phyloP scores from a whole-genome alignment of 2,888 invertebrate genomes.

The Dasysyrphus tricinctus region DNA sequence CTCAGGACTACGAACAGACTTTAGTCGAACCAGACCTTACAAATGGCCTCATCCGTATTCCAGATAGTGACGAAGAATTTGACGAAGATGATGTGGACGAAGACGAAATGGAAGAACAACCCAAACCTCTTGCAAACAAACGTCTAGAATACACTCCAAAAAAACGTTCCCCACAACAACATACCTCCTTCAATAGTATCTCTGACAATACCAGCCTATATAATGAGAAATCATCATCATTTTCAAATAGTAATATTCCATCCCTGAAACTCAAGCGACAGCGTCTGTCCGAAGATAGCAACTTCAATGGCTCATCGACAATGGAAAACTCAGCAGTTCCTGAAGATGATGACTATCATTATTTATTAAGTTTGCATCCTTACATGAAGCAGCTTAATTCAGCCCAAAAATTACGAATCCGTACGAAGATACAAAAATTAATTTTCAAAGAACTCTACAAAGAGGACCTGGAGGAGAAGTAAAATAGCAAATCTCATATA shows the following conservation, averaged over 20 bases:
- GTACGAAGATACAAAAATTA: conserved; percentile 83
- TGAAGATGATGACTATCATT: conserved; percentile 83
- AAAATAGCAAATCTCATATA: conserved; percentile 31
- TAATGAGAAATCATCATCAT: conserved; percentile 75
- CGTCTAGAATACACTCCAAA: conserved; percentile 29
- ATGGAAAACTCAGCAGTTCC: conserved; percentile 81
- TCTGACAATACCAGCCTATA: conserved; percentile 52
- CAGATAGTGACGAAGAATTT: conserved; percentile 82
- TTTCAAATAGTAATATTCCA: conserved; percentile 80
- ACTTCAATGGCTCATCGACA: conserved; percentile 82
- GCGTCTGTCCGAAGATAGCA: conserved; percentile 81
- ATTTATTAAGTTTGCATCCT: conserved; percentile 82
- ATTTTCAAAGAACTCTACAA: conserved; percentile 83
- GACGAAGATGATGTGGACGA: conserved; percentile 81
- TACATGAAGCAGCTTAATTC: conserved; percentile 83
- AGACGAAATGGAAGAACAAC: conserved; percentile 76
- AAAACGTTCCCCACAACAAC: conserved; percentile 58
- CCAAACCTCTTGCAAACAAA: conserved; percentile 50
- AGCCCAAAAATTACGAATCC: conserved; percentile 82
- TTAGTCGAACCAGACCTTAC: conserved; percentile 82
- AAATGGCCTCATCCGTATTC: conserved; percentile 82
- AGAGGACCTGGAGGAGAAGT: conserved; percentile 83
- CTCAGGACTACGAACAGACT: conserved; percentile 80
- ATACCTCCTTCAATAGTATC: conserved; percentile 57
- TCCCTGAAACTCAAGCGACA: conserved; percentile 81